Base-by-base conservation (phyloP, 2,797 vertebrate species). In the Gallirallus australis region DNA sequence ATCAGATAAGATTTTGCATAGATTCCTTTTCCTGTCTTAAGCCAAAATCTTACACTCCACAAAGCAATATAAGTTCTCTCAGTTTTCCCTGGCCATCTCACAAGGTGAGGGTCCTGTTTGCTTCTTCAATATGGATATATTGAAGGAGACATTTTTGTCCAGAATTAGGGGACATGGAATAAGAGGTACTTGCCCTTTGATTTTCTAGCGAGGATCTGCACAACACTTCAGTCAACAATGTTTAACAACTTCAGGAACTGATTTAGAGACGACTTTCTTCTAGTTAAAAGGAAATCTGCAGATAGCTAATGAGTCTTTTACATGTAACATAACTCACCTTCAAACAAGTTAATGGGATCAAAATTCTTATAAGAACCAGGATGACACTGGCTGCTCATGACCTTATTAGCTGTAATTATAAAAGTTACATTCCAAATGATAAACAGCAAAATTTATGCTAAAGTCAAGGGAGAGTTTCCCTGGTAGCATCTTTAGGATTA, bases 1-100 rank as follows among this genome's bases (percentile, higher is more conserved):
- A 94, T 94, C 91, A 91, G 82, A 81, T 88, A 94, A 83, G 9
- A 6, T 81, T 90, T 93, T 86, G 20, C 61, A 80, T 47, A 54
- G 33, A 93, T 86, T 90, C n/a, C 5, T 85, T 88, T 91, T 94
- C 50, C 5, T 7, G 15, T 35, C 10, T 57, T 75, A n/a, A 65
- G 72, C 66, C 90, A 94, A 76, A 79, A 42, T 54, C 40, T 78
- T 65, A 39, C 7, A 52, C 13, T 53, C 16, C 16, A 54, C 19
- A 64, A 60, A 84, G 86, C 79, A 80, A 61, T 7, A 5, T 39
- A 56, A 9, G 0, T 42, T 72, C 9, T 86, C 23, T 78, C 15
- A n/a, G 8, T 60, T 91, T 94, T 80, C 57, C 48, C 56, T 63
- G 23, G 23, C 25, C 23, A 37, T 53, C 12, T 57, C 28, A 85